Evolutionary conservation across 2,888 invertebrate genomes (phyloP), one percentile per base, ranked within the genome.

Genomic region (Tipula confusa): DNA sequence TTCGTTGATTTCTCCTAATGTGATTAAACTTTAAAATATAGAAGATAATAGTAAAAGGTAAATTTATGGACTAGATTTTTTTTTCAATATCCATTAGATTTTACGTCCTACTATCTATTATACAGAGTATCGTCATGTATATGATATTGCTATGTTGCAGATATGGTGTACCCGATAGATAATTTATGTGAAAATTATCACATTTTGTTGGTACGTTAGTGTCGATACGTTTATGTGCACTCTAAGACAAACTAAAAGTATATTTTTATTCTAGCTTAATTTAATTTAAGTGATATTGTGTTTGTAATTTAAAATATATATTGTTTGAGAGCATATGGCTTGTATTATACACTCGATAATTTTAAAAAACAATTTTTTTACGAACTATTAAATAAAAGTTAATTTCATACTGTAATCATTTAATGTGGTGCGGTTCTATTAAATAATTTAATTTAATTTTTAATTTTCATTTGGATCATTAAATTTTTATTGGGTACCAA

Each of bases 11-110:
- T 13, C 64, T 64, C 9, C 64, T 64, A 64, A 64, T 64, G 64
- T 64, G 64, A 64, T 64, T 64, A 64, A 64, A 64, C 64, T 64
- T 64, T 24, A 64, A 64, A 64, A 64, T n/a, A n/a, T 64, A 64
- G 11, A 24, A 64, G 1, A 24, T 64, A 64, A 43, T 4, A 24
- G 9, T 64, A 64, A 64, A 64, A 64, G 64, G 64, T 64, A 3
- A 64, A 24, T 64, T 64, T 64, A 64, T 64, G 2, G 64, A 64
- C 9, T 24, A 3, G 9, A 48, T 48, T 9, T 64, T 43, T 43
- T 43, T 64, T 64, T 64, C 64, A 64, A 64, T 64, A 24, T 64
- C 64, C 64, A 64, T 64, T 64, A 64, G 9, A 64, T 64, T 64
- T 64, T 64, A 64, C 24, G 24, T 24, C n/a, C 1, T 64, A 9